Base-by-base conservation (phyloP, 1,140 invertebrate species). In the Drosophila burlai region DNA sequence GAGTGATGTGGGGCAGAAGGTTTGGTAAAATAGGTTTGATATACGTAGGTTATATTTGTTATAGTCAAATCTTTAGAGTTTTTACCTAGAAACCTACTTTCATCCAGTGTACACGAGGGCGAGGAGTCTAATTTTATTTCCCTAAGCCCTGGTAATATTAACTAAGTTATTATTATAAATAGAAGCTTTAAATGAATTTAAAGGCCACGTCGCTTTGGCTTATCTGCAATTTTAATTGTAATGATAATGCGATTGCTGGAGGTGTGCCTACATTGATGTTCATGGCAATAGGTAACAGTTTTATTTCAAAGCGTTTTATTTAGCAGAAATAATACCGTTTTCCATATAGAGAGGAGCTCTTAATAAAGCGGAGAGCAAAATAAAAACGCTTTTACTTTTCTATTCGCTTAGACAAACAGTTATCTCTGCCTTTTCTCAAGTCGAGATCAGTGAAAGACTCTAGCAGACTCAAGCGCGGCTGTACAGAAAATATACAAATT, bases 401-500 rank as follows among this genome's bases (percentile, higher is more conserved):
- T 7, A 40, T 55, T 55, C 54, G 54, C 8, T 24, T 40, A 11
- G 3, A 24, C 29, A 60, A 60, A 66, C 42, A 36, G 54, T 60
- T 66, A 61, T 46, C 40, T 46, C 29, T 63, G 31, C 9, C 15
- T 46, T 63, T 46, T 46, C 59, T 13, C 34, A 46, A 66, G 13
- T 31, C 29, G 7, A 68, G 66, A 43, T 69, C 63, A 45, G 26
- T 9, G 45, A 38, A 46, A 29, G 11, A 67, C 60, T 64, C 8
- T 29, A 52, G 5, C 29, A 21, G 24, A 64, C n/a, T 34, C 18
- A 38, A 52, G 10, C 66, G 62, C 38, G 34, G 62, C 38, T 66
- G 62, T 67, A 67, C 62, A 43, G 38, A 69, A 68, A 42, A 52
- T 36, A 43, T 18, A 49, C 11, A 40, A 45, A 43, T 54, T 15